Percentiles rank a stretch among this genome's conserved stretches.
phyloP scores from a whole-genome alignment of 1,140 invertebrate species.

The Choristoneura fumiferana region DNA sequence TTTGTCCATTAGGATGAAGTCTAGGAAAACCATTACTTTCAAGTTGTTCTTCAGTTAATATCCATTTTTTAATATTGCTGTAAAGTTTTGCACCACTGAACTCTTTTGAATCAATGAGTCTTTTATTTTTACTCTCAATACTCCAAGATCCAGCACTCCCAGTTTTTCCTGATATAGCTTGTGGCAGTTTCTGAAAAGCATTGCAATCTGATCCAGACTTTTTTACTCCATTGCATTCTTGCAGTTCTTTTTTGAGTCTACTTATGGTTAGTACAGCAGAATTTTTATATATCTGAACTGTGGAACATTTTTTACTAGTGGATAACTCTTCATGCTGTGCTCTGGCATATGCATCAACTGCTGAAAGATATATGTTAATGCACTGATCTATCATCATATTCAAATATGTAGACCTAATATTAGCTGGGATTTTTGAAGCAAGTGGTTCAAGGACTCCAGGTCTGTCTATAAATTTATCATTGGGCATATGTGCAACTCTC shows the following conservation, averaged over 20 bases:
- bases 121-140: conserved; percentile 80
- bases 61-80: conserved; percentile 75
- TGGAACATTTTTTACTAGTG: conserved; percentile 88
- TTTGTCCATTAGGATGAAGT: conserved; percentile 81
- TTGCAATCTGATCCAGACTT: conserved; percentile 56
- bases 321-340: conserved; percentile 87
- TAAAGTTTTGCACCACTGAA: conserved; percentile 79
- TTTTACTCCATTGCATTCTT: conserved; percentile 69
- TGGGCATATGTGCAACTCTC: conserved; percentile 84
- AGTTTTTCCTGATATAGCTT: conserved; percentile 37
- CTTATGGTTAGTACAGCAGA: conserved; percentile 89
- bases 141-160: conserved; percentile 82
- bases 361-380: conserved; percentile 85
- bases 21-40: conserved; percentile 91
- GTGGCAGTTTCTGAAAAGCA: conserved; percentile 38
- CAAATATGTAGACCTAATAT: conserved; percentile 90
- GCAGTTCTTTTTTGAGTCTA: conserved; percentile 84
- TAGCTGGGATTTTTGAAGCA: conserved; percentile 89
- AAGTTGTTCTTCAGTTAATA: conserved; percentile 87
- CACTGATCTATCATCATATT: conserved; percentile 93
- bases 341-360: conserved; percentile 85
- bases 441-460: conserved; percentile 83
- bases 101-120: conserved; percentile 60
- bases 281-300: conserved; percentile 90
- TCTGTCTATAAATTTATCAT: conserved; percentile 74